These are phyloP conservation scores for Hybos culiciformis DNA, from an alignment of 2,888 invertebrate genomes.

Conservation along the genomic window DNA sequence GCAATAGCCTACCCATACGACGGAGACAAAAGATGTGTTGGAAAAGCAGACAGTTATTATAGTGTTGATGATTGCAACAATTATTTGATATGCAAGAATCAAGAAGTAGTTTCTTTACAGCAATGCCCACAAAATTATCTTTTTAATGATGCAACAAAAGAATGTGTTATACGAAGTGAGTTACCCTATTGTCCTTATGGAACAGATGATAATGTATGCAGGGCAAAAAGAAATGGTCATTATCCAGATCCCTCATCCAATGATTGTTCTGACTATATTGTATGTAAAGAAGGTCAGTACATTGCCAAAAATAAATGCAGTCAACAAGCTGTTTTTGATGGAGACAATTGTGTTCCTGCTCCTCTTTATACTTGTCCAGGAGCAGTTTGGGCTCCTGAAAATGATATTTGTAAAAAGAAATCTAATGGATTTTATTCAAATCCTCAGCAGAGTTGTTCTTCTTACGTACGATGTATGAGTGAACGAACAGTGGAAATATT, in stretches of 20 bases:
- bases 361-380: conserved; percentile 20
- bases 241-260: conserved; percentile 24
- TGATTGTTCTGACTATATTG: conserved; percentile 27
- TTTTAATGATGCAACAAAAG: conserved; percentile 20
- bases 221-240: conserved; percentile 23
- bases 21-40: conserved; percentile 22
- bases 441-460: conserved; percentile 25
- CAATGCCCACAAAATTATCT: conserved; percentile 22
- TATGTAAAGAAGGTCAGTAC: conserved; percentile 23
- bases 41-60: conserved; percentile 24
- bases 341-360: conserved; percentile 24
- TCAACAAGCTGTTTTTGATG: conserved; percentile 25
- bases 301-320: conserved; percentile 22
- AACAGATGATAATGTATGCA: conserved; percentile 15
- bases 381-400: conserved; percentile 9
- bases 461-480: conserved; percentile 26
- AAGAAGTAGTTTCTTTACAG: conserved; percentile 22
- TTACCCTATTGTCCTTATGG: conserved; percentile 15
- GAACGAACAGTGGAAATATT: conserved; percentile 21
- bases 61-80: conserved; percentile 22
- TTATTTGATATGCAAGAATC: conserved; percentile 24
- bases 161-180: conserved; percentile 20
- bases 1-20: conserved; percentile 23
- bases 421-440: conserved; percentile 38
- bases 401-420: conserved; percentile 36